A percentile compares a stretch with the other conserved stretches of the same genome.
These are phyloP conservation scores for Torymus texanus DNA, from an alignment of 2,888 invertebrate genomes.

Conservation along the genomic window DNA sequence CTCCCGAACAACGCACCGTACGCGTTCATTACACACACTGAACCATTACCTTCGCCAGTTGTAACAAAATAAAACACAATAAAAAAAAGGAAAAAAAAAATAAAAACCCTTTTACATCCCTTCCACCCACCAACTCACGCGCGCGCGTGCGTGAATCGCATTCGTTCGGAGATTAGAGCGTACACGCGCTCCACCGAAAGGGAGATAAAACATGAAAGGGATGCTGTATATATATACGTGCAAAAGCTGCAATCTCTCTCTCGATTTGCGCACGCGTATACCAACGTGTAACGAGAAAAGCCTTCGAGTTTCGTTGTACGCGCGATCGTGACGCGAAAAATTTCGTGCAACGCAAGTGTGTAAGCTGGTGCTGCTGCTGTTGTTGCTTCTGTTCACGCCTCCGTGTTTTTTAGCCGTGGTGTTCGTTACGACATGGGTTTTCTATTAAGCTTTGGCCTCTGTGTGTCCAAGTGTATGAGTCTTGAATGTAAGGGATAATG, in stretches of 20 bases:
- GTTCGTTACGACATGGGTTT: too few species aligned
- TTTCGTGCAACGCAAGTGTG: neutral
- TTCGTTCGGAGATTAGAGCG: slow-evolving; percentile 46
- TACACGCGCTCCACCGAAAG: neutral
- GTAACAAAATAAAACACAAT: neutral
- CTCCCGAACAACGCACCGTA: neutral
- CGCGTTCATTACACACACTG: neutral
- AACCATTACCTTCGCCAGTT: neutral
- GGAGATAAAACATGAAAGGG: slow-evolving; percentile 36
- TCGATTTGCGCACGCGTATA: too few species aligned
- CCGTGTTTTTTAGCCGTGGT: neutral
- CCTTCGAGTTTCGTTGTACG: slow-evolving; percentile 7
- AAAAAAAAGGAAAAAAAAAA: neutral
- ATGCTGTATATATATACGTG: neutral
- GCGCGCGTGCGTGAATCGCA: slow-evolving; percentile 23
- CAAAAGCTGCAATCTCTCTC: slow-evolving; percentile 25
- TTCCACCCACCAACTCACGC: neutral
- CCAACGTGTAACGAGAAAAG: slow-evolving; percentile 28
- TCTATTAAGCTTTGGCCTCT: too few species aligned
- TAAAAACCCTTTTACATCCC: neutral
- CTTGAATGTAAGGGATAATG: too few species aligned
- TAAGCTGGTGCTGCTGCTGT: neutral
- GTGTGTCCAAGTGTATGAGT: too few species aligned
- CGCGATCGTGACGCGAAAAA: neutral
- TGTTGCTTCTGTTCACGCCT: neutral